These are phyloP conservation scores for Alosa alosa DNA, from an alignment of 2,113 vertebrate species.

Conservation along the genomic window DNA sequence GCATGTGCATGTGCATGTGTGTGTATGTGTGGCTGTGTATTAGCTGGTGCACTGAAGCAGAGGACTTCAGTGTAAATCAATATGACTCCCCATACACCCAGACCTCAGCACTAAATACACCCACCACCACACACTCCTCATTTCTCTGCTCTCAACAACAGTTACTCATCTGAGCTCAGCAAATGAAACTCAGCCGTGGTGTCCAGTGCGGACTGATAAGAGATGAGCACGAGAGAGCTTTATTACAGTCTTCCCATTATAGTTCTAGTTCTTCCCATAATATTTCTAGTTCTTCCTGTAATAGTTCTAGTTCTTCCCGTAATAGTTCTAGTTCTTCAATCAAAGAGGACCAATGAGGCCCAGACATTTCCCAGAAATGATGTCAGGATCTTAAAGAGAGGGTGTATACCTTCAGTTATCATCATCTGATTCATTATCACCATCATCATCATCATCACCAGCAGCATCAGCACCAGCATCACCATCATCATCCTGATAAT, in stretches of 20 bases:
- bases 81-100: slow-evolving; percentile 30
- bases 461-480: too few relatives aligned
- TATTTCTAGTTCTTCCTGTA: too few relatives aligned
- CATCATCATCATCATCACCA: too few relatives aligned
- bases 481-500: too few relatives aligned
- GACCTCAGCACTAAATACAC: slow-evolving; percentile 24
- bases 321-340: background rate
- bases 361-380: too few relatives aligned
- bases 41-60: slow-evolving; percentile 5
- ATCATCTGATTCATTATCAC: too few relatives aligned
- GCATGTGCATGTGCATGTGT: slow-evolving; percentile 17
- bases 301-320: background rate
- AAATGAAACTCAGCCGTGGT: background rate
- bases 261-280: background rate
- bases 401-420: background rate
- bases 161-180: background rate
- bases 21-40: slow-evolving; percentile 15
- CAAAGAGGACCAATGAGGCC: background rate
- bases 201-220: background rate
- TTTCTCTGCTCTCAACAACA: background rate
- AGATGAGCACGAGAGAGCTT: background rate
- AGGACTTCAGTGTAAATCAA: slow-evolving; percentile 45
- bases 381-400: background rate
- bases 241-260: too few relatives aligned
- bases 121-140: background rate